phyloP scores from a whole-genome alignment of 2,797 vertebrate species.

The Rhinoraja longicauda region DNA sequence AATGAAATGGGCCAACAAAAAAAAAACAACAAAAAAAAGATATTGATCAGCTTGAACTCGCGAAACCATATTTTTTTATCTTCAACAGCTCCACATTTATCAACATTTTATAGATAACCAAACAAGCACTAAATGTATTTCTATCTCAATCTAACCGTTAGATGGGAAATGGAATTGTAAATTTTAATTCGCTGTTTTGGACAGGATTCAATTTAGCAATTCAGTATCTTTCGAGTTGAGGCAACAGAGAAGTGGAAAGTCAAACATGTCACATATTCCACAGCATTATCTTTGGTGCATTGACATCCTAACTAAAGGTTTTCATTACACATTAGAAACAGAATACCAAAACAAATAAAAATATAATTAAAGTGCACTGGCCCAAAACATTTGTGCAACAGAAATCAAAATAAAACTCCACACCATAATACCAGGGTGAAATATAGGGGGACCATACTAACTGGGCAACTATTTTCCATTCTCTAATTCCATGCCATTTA shows the following conservation, averaged over 20 bases:
- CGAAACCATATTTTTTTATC: not conserved
- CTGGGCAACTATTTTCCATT: too few relatives aligned
- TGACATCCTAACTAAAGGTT: not conserved
- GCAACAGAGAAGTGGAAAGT: not conserved
- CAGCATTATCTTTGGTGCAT: not conserved
- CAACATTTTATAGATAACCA: not conserved
- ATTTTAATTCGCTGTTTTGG: not conserved
- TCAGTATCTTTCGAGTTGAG: not conserved
- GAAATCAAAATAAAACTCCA: too few relatives aligned
- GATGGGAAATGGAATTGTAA: not conserved
- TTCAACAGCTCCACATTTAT: not conserved
- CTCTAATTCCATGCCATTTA: too few relatives aligned
- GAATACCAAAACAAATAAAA: not conserved
- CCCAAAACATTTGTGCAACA: not conserved
- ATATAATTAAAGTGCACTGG: not conserved
- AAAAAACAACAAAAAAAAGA: not conserved
- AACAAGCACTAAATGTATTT: not conserved
- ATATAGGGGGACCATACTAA: too few relatives aligned
- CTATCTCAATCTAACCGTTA: not conserved
- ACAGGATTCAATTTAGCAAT: not conserved
- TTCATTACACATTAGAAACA: not conserved
- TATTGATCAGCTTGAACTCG: not conserved
- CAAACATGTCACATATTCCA: not conserved
- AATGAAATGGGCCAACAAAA: not conserved
- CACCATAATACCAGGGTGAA: too few relatives aligned